Base-by-base conservation (phyloP, 1,140 invertebrate genomes). In the Stenopsyche tienmushanensis region DNA sequence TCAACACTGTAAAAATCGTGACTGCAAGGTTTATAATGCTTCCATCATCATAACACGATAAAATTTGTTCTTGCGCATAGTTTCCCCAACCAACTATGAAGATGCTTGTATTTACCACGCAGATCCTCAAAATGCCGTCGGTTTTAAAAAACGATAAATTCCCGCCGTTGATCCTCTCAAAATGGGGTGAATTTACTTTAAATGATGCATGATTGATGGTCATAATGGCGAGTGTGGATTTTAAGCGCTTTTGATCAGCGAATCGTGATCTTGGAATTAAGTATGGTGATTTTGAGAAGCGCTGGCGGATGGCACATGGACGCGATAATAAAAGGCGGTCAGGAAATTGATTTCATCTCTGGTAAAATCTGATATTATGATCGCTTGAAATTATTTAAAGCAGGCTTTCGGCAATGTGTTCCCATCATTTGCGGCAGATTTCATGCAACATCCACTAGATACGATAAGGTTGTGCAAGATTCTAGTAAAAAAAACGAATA, bases 1-100 rank as follows among this genome's bases (percentile, higher is more conserved):
- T 53, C 57, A 44, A 67, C 59, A 62, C 50, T 34, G 66, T 59
- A 20, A 52, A 52, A 67, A 52, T 67, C 66, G 66, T 67, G 66
- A 67, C 66, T 57, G 52, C 18, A 15, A 63, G 26, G 42, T 55
- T 49, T 47, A 57, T 62, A 57, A 62, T 62, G 53, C 29, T 18
- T 41, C 59, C 42, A 63, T 67, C 65, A 62, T 62, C 58, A 57
- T 58, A 39, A 39, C 21, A 34, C 26, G 63, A 24, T 50, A 41
- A 62, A 57, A 63, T 62, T 57, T 62, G 65, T 67, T 59, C 21
- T 49, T 47, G 64, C 64, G 45, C 24, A 52, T 23, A 62, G 57
- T 60, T 60, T 60, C 50, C 34, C 23, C 15, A 59, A 42, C 26
- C 24, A 60, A 50, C 47, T 47, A 23, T 23, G 45, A 44, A 60